Conservation (phyloP, 64 coral and sea anemone species). For the Trachythela sp. region DNA sequence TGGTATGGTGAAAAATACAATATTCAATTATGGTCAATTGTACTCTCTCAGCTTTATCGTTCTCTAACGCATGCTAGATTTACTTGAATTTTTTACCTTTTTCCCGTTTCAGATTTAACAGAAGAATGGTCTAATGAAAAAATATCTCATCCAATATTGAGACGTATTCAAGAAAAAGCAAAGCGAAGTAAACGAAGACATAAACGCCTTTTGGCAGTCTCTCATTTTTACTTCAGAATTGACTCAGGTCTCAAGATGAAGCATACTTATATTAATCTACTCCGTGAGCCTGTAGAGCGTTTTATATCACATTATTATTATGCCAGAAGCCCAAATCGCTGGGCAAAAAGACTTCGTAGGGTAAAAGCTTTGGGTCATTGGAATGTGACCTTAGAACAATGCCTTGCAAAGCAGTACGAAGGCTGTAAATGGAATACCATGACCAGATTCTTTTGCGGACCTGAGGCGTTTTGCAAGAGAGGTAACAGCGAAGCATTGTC, state of each 20-base stretch:
- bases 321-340: constrained; percentile 37
- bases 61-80: too few species aligned
- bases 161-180: background rate
- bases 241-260: constrained; percentile 18
- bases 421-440: constrained; percentile 61
- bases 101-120: background rate
- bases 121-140: constrained; percentile 8
- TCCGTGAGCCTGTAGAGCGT: constrained; percentile 54
- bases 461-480: constrained; percentile 40
- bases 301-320: constrained; percentile 69
- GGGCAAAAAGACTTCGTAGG: background rate
- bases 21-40: too few species aligned
- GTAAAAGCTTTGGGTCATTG: constrained; percentile 46
- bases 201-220: constrained; percentile 12
- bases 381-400: constrained; percentile 58
- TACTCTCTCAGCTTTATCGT: too few species aligned
- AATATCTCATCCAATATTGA: background rate
- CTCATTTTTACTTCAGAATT: constrained; percentile 70
- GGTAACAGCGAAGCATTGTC: constrained; percentile 31
- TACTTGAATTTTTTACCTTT: background rate
- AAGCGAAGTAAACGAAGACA: background rate
- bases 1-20: too few species aligned
- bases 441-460: constrained; percentile 68
- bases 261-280: constrained; percentile 61
- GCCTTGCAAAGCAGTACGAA: constrained; percentile 44